These are phyloP conservation scores for Psilanteris sp. DNA, from an alignment of 1,140 invertebrate species.

Conservation along the genomic window DNA sequence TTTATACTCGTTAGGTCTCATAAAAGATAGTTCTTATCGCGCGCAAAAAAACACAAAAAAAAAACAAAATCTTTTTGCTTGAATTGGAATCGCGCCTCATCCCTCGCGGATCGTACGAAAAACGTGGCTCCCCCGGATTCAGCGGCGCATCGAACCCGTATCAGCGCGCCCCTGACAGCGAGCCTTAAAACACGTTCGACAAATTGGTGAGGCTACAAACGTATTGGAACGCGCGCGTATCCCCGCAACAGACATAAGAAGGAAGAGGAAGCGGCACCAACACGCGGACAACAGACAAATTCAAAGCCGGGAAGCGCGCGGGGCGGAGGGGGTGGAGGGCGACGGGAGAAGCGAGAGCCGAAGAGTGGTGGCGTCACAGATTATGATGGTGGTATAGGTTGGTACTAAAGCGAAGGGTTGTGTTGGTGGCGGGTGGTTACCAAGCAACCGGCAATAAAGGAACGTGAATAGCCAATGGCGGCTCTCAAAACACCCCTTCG, in stretches of 20 bases:
- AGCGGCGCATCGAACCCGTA: slow-evolving; percentile 7
- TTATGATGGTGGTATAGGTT: slow-evolving; percentile 65
- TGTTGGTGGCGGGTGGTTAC: slow-evolving; percentile 75
- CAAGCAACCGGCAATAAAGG: slow-evolving; percentile 78
- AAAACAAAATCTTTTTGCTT: background rate
- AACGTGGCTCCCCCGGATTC: background rate
- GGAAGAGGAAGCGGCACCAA: slow-evolving; percentile 32
- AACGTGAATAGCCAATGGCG: slow-evolving; percentile 79
- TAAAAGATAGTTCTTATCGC: no score
- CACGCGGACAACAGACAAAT: slow-evolving; percentile 51
- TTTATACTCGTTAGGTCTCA: no score
- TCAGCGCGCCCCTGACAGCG: slow-evolving; percentile 33
- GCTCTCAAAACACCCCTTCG: slow-evolving; percentile 76
- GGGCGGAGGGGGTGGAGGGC: slow-evolving; percentile 3
- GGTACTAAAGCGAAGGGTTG: slow-evolving; percentile 68
- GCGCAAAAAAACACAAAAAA: no score
- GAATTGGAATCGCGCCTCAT: background rate
- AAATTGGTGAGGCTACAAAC: slow-evolving; percentile 54
- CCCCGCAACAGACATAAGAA: slow-evolving; percentile 31
- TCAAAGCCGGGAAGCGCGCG: slow-evolving; percentile 17
- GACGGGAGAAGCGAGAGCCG: background rate
- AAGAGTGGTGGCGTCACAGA: slow-evolving; percentile 63
- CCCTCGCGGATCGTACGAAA: slow-evolving; percentile 11
- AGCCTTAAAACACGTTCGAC: slow-evolving; percentile 56
- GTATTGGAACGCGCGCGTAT: slow-evolving; percentile 49